Conservation (phyloP, 2,113 vertebrate genomes). For the Caloenas nicobarica region DNA sequence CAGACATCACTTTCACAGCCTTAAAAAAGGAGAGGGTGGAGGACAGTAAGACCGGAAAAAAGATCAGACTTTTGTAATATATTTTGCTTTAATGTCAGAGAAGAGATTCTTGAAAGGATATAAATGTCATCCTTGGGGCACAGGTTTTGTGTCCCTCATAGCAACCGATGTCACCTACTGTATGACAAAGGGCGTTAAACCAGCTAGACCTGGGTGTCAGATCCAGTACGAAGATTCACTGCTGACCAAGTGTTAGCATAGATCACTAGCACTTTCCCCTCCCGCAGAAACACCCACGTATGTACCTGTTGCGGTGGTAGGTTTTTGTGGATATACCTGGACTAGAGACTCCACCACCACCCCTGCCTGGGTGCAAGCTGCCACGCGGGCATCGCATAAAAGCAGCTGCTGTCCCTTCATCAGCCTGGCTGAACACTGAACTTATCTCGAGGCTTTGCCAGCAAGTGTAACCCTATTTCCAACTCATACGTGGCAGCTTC, state of each 20-base stretch:
- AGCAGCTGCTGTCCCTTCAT: rapidly evolving
- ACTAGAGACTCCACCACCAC: background rate
- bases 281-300: rapidly evolving
- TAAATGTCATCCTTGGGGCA: background rate
- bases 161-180: background rate
- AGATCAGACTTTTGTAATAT: background rate
- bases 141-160: background rate
- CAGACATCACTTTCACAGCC: background rate
- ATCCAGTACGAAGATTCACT: background rate
- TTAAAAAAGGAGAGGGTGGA: background rate
- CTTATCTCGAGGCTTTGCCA: rapidly evolving
- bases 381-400: rapidly evolving
- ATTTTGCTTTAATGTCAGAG: background rate
- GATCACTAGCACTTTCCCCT: background rate
- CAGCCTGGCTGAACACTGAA: background rate
- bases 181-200: rapidly evolving
- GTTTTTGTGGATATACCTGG: background rate
- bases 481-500: rapidly evolving
- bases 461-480: background rate
- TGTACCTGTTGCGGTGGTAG: rapidly evolving
- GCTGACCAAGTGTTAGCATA: rapidly evolving
- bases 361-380: background rate
- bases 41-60: background rate
- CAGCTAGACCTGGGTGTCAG: background rate
- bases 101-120: background rate